phyloP scores from a whole-genome alignment of 1,140 invertebrate species.

The Drosophila chauvacae region DNA sequence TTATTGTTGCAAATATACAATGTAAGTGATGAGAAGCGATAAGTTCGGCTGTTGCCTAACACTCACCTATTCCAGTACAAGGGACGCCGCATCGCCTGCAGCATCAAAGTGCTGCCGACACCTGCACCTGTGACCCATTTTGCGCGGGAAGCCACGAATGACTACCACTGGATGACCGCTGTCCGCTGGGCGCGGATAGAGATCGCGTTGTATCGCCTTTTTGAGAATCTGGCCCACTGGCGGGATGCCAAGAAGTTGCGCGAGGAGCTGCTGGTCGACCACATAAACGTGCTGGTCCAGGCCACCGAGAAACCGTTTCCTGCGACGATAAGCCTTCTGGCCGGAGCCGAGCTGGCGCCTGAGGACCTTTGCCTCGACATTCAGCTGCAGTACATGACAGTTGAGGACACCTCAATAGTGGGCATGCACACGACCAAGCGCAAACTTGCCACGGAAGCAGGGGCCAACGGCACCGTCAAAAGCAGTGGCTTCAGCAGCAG shows the following conservation, averaged over 20 bases:
- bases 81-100: conserved; percentile 39
- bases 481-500: neutral
- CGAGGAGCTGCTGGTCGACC: conserved; percentile 41
- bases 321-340: conserved; percentile 4
- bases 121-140: conserved; percentile 20
- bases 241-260: conserved; percentile 33
- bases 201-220: conserved; percentile 23
- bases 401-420: conserved; percentile 17
- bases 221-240: conserved; percentile 23
- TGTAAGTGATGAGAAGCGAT: conserved; percentile 2
- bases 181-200: conserved; percentile 51
- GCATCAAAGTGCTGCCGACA: conserved; percentile 52
- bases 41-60: neutral
- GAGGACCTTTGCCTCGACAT: conserved; percentile 36
- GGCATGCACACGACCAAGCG: conserved; percentile 6
- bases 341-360: neutral
- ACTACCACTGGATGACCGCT: conserved; percentile 65
- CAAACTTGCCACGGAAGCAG: conserved; percentile 15
- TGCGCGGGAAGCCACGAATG: conserved; percentile 22
- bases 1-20: conserved; percentile 51
- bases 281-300: conserved; percentile 47
- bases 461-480: neutral
- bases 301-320: conserved; percentile 10
- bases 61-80: conserved; percentile 35
- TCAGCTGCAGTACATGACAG: conserved; percentile 37